A percentile compares a stretch with the other conserved stretches of the same genome.
phyloP scores from a whole-genome alignment of 1,140 invertebrate species.

The Vanessa atalanta region DNA sequence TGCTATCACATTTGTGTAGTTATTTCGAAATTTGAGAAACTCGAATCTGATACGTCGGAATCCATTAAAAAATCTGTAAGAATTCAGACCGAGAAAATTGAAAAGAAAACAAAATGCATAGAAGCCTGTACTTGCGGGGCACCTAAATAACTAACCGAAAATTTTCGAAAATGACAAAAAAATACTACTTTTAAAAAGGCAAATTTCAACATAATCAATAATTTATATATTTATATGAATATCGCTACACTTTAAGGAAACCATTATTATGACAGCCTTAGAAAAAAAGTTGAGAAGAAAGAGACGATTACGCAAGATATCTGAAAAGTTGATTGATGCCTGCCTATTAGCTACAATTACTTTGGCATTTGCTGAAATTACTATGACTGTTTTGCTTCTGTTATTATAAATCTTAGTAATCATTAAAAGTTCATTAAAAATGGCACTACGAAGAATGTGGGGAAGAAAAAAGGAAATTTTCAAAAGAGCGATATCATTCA shows the following conservation, averaged over 20 bases:
- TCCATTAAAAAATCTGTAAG: conserved; percentile 27
- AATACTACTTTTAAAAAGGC: background rate
- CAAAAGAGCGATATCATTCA: conserved; percentile 37
- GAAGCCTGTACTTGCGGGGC: conserved; percentile 49
- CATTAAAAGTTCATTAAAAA: conserved; percentile 40
- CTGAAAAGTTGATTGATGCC: conserved; percentile 55
- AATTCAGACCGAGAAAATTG: conserved; percentile 43
- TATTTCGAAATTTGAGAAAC: conserved; percentile 47
- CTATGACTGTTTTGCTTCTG: conserved; percentile 51
- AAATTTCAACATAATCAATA: background rate
- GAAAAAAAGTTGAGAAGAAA: conserved; percentile 52
- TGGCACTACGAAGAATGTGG: conserved; percentile 54
- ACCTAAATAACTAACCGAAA: background rate
- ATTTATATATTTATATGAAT: background rate
- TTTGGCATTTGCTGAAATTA: conserved; percentile 56
- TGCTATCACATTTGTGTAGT: conserved; percentile 54
- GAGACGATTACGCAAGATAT: conserved; percentile 49
- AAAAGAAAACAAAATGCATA: conserved; percentile 49
- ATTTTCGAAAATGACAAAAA: background rate
- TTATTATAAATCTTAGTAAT: conserved; percentile 24
- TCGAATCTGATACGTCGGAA: conserved; percentile 29
- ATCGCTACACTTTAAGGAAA: no score
- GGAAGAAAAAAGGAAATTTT: conserved; percentile 45
- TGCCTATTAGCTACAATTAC: conserved; percentile 56
- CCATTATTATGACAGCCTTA: conserved; percentile 46